Evolutionary conservation across 2,888 invertebrate genomes (phyloP).

Genomic region (Smittia aterrima): DNA sequence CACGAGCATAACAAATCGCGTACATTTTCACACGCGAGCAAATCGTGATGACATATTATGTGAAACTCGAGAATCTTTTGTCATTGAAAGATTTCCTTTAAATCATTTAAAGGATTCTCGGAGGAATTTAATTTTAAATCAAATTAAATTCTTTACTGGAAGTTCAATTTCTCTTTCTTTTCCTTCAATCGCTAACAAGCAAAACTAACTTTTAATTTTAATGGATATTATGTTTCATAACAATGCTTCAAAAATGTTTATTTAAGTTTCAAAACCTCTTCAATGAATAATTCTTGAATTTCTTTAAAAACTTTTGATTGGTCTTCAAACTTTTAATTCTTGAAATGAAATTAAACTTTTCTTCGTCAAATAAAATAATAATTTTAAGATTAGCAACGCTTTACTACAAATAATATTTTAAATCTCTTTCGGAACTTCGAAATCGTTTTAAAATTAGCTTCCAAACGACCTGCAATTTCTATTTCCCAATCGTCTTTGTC

Average conservation of each 20-base stretch:
- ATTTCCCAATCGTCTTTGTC: neutral
- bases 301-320: neutral
- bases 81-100: neutral
- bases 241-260: neutral
- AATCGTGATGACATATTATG: slow-evolving; percentile 20
- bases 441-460: neutral
- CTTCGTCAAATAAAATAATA: no score
- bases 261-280: neutral
- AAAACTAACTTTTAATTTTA: no score
- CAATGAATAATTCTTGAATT: neutral
- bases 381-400: no score
- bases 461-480: neutral
- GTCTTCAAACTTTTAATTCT: no score
- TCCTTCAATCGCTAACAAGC: no score
- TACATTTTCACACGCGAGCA: slow-evolving; percentile 14
- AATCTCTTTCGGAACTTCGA: no score
- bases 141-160: no score
- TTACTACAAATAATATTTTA: no score
- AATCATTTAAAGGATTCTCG: neutral
- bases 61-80: neutral
- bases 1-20: slow-evolving; percentile 29
- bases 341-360: no score
- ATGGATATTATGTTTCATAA: no score
- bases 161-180: no score
- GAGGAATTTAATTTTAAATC: no score